phyloP scores from a whole-genome alignment of 1,140 invertebrate genomes.

The Euwallacea similis region DNA sequence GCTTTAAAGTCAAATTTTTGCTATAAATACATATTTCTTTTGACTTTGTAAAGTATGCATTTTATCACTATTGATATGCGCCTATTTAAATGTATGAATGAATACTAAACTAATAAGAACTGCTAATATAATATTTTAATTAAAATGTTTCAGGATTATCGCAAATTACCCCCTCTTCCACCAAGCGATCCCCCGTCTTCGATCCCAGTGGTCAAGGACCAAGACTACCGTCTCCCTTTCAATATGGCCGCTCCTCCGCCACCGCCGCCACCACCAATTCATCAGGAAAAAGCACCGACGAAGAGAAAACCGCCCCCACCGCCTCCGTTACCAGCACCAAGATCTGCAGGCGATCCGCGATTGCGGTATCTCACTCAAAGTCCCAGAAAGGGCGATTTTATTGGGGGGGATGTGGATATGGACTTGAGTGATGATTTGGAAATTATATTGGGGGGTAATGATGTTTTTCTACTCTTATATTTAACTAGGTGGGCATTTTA shows the following conservation, averaged over 20 bases:
- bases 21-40: too few species aligned
- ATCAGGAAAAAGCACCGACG: slow-evolving; percentile 32
- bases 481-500: neutral
- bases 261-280: slow-evolving; percentile 48
- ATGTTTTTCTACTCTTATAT: neutral
- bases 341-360: slow-evolving; percentile 6
- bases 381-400: slow-evolving; percentile 48
- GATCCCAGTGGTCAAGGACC: slow-evolving; percentile 35
- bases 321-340: slow-evolving; percentile 8
- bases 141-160: slow-evolving; percentile 20
- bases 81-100: too few species aligned
- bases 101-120: neutral
- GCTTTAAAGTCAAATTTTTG: too few species aligned
- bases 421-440: slow-evolving; percentile 69
- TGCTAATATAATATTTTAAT: neutral
- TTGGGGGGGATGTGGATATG: slow-evolving; percentile 69
- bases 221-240: slow-evolving; percentile 49
- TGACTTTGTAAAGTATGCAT: too few species aligned
- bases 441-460: too few species aligned
- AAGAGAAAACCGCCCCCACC: slow-evolving; percentile 18
- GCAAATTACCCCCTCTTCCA: neutral
- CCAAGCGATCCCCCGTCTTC: slow-evolving; percentile 5
- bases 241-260: slow-evolving; percentile 45
- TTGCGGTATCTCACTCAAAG: neutral
- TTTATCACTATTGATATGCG: too few species aligned